Conservation (phyloP, 2,113 vertebrate genomes). For the Dipodomys merriami region DNA sequence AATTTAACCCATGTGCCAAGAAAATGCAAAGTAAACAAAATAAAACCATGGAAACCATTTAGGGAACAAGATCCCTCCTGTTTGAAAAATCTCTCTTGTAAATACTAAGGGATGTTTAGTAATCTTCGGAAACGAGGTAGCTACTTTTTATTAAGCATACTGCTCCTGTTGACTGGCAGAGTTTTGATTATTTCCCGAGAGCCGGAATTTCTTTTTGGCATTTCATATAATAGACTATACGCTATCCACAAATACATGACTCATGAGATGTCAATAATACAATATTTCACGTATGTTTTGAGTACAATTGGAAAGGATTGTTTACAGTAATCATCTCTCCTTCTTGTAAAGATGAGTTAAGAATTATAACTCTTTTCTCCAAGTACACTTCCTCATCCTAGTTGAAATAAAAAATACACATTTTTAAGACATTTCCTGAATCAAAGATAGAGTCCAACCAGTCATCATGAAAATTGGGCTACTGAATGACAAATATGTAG, state of each 20-base stretch:
- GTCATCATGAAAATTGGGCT: neutral
- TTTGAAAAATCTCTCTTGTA: slow-evolving; percentile 9
- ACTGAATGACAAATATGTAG: neutral
- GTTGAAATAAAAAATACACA: neutral
- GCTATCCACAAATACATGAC: neutral
- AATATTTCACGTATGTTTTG: neutral
- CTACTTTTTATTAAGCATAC: neutral
- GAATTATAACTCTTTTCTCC: neutral
- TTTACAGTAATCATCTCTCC: neutral
- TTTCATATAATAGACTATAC: neutral
- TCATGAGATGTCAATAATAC: neutral
- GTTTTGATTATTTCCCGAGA: neutral
- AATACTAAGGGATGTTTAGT: neutral
- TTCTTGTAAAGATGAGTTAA: neutral
- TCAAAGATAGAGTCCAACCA: neutral
- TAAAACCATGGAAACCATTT: slow-evolving; percentile 58
- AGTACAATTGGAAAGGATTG: neutral
- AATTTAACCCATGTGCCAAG: slow-evolving; percentile 16
- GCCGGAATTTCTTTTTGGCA: neutral
- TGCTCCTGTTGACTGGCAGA: neutral
- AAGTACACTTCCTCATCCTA: neutral
- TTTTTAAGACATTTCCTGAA: neutral
- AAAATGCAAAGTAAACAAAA: slow-evolving; percentile 59
- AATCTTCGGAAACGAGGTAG: neutral
- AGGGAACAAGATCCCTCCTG: slow-evolving; percentile 16